Evolutionary conservation across 2,797 vertebrate genomes (phyloP).

Genomic region (Astyanax mexicanus): DNA sequence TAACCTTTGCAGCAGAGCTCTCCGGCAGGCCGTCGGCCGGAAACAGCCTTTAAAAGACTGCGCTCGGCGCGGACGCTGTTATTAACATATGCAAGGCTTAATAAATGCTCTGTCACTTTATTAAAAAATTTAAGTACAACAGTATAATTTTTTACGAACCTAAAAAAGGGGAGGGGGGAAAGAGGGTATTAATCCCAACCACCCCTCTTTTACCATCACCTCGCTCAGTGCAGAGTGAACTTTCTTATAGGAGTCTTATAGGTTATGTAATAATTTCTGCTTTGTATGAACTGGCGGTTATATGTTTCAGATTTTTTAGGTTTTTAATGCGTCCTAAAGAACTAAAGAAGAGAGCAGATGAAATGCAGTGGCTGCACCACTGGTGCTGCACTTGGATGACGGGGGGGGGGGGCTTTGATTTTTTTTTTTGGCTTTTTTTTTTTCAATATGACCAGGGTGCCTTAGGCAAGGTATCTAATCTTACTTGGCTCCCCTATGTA

Average conservation of each 20-base stretch:
- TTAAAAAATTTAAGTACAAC: slow-evolving; percentile 93
- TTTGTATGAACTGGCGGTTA: slow-evolving; percentile 73
- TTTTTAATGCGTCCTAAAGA: slow-evolving; percentile 10
- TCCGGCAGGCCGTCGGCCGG: slow-evolving; percentile 68
- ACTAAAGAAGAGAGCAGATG: too few species aligned
- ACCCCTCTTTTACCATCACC: too few species aligned
- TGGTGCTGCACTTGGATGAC: slow-evolving; percentile 24
- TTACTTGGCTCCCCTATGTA: slow-evolving; percentile 30
- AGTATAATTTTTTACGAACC: slow-evolving; percentile 89
- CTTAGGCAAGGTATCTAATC: slow-evolving; percentile 50
- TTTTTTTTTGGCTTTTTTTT: slow-evolving; percentile 32
- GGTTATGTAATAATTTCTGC: slow-evolving; percentile 93
- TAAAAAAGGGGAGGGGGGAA: slow-evolving; percentile 87
- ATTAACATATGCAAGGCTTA: slow-evolving; percentile 92
- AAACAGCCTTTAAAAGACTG: slow-evolving; percentile 70
- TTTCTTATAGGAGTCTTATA: slow-evolving; percentile 88
- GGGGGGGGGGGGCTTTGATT: slow-evolving; percentile 45
- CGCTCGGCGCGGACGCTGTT: slow-evolving; percentile 62
- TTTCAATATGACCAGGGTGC: slow-evolving; percentile 37
- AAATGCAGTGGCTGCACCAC: slow-evolving; percentile 37
- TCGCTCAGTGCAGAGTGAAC: slow-evolving; percentile 92
- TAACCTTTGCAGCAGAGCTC: slow-evolving; percentile 74
- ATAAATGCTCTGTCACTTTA: slow-evolving; percentile 92
- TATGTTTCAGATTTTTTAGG: slow-evolving; percentile 60
- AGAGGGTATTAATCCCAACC: slow-evolving; percentile 89